phyloP scores from a whole-genome alignment of 2,113 vertebrate species.

The Peromyscus maniculatus region DNA sequence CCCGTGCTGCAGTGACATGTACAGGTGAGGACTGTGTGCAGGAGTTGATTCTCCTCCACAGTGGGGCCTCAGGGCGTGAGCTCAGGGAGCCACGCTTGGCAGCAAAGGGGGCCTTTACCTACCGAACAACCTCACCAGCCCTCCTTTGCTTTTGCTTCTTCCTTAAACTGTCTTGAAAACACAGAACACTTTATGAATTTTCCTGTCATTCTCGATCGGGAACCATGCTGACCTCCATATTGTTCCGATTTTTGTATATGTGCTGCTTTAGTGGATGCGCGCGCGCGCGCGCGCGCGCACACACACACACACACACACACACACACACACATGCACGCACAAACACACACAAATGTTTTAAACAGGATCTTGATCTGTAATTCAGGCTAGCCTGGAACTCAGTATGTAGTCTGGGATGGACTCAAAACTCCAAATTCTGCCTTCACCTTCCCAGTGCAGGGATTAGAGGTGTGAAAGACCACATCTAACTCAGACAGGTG shows the following conservation, averaged over 20 bases:
- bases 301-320: neutral
- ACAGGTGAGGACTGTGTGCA: neutral
- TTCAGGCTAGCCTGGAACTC: neutral
- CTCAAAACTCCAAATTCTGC: neutral
- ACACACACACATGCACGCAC: too few species aligned
- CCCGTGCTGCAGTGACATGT: rapidly evolving
- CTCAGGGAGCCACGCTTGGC: neutral
- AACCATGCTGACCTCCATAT: neutral
- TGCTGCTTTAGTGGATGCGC: neutral
- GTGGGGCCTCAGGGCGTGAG: neutral
- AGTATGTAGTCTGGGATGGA: neutral
- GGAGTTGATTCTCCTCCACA: neutral
- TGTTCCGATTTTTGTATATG: neutral
- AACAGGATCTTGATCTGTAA: neutral
- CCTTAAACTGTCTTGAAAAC: neutral
- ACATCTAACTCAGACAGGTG: neutral
- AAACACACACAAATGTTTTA: neutral
- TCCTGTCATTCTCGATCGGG: neutral
- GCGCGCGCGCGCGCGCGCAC: too few species aligned
- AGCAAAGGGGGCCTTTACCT: neutral
- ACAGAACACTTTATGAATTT: neutral
- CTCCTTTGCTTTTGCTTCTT: neutral
- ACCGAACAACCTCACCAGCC: neutral
- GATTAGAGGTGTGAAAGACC: neutral
- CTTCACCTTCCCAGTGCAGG: neutral